phyloP scores from a whole-genome alignment of 2,797 vertebrate genomes.

The Siniperca obscura region DNA sequence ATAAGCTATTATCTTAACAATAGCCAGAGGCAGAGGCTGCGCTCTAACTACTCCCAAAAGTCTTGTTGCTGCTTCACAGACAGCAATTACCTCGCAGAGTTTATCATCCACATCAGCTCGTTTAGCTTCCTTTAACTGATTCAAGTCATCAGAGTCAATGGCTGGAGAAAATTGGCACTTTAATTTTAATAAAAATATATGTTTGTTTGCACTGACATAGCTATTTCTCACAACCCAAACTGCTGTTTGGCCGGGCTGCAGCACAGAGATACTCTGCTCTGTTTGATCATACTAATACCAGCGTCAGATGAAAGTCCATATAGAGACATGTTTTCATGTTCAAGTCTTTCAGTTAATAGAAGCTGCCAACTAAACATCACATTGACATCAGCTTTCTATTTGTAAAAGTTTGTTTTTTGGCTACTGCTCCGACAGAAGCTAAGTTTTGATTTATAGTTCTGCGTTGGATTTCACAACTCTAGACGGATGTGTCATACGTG shows the following conservation, averaged over 20 bases:
- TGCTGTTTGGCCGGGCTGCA: conserved; percentile 9
- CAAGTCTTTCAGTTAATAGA: conserved; percentile 10
- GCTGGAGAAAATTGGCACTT: conserved; percentile 67
- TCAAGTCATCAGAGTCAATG: conserved; percentile 66
- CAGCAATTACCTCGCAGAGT: conserved; percentile 69
- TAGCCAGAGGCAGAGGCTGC: conserved; percentile 65
- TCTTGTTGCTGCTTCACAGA: conserved; percentile 67
- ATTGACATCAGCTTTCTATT: neutral
- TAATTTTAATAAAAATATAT: conserved; percentile 55
- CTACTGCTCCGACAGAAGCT: neutral
- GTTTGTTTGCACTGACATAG: conserved; percentile 53
- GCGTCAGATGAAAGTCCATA: conserved; percentile 1
- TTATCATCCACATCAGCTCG: conserved; percentile 70
- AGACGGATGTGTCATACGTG: neutral
- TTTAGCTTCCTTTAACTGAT: conserved; percentile 68
- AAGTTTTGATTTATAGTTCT: neutral
- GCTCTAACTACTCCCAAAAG: conserved; percentile 70
- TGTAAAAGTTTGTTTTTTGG: neutral
- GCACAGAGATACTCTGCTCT: conserved; percentile 12
- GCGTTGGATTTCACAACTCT: neutral
- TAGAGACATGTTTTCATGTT: neutral
- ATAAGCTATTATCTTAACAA: conserved; percentile 61
- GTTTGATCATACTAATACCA: conserved; percentile 25
- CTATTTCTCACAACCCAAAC: conserved; percentile 48
- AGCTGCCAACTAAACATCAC: neutral